Base-by-base conservation (phyloP, 2,888 invertebrate species). In the Drosophila nigritarsus region DNA sequence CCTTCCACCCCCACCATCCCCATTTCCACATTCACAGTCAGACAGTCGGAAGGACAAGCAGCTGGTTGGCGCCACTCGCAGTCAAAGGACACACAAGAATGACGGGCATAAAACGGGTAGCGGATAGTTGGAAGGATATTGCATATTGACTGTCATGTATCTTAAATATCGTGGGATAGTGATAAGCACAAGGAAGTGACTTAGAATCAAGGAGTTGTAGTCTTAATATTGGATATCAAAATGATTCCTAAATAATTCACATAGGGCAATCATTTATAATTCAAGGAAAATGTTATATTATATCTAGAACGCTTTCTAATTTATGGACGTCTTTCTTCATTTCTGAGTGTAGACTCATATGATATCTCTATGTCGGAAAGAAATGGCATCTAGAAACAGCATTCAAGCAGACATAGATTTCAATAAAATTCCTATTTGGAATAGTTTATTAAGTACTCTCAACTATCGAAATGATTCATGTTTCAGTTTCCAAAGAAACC, bases 51-150 rank as follows among this genome's bases (percentile, higher is more conserved):
- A 60, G 56, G 48, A 64, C 64, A 70, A 60, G 64, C 66, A 67
- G 65, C 61, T 24, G 18, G 20, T 24, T 75, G 78, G 78, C 71
- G 78, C 78, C 80, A 68, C 24, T 67, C 78, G 60, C 8, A 53
- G 29, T 36, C 63, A 56, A 36, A 42, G 53, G 49, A 20, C 32
- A 65, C 53, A 50, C 54, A 54, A 53, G 60, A n/a, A 62, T 45
- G 61, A 55, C 76, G 34, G 27, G 27, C 13, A 24, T 45, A 20
- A 2, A 45, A 1, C 3, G 13, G 7, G 13, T 3, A 20, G 20
- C 20, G 42, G 20, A 45, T 20, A 20, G 20, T 20, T 13, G 20
- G 45, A 20, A 45, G 38, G 24, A 42, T n/a, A 42, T 40, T 13
- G 20, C 20, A 36, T 34, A 54, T 15, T 27, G 18, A 30, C 45